phyloP scores from a whole-genome alignment of 1,140 invertebrate genomes.

The Polypedilum vanderplanki region DNA sequence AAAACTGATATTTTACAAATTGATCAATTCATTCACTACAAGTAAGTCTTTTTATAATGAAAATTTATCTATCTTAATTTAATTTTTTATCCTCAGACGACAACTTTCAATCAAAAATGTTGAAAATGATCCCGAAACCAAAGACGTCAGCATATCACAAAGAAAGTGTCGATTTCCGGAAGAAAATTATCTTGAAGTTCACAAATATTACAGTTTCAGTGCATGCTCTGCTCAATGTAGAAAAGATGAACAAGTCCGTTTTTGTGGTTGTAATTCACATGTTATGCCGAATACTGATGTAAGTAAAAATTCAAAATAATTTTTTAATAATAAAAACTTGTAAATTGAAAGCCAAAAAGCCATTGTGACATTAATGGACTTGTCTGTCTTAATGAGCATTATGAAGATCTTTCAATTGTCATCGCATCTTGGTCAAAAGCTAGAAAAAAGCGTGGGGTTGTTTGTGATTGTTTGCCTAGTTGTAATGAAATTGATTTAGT shows the following conservation, averaged over 20 bases:
- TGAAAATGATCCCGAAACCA: slow-evolving; percentile 52
- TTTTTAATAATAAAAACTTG: slow-evolving; percentile 22
- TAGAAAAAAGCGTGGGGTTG: slow-evolving; percentile 45
- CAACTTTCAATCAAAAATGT: slow-evolving; percentile 51
- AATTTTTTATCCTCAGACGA: slow-evolving; percentile 41
- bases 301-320: slow-evolving; percentile 34
- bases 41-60: slow-evolving; percentile 42
- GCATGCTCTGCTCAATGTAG: slow-evolving; percentile 62
- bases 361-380: slow-evolving; percentile 54
- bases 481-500: slow-evolving; percentile 56
- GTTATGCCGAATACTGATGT: slow-evolving; percentile 53
- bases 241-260: slow-evolving; percentile 51
- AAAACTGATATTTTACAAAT: slow-evolving; percentile 50
- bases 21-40: slow-evolving; percentile 47
- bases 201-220: slow-evolving; percentile 57
- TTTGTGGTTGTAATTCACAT: slow-evolving; percentile 61
- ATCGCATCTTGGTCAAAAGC: slow-evolving; percentile 44
- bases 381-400: slow-evolving; percentile 53
- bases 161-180: slow-evolving; percentile 55
- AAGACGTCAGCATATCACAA: slow-evolving; percentile 49
- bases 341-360: slow-evolving; percentile 21
- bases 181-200: slow-evolving; percentile 55
- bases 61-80: not conserved
- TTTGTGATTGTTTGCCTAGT: slow-evolving; percentile 55
- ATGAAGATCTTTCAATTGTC: slow-evolving; percentile 53